Percentiles rank a stretch among this genome's conserved stretches.
phyloP scores from a whole-genome alignment of 2,888 invertebrate genomes.

The Diarsia mendica region DNA sequence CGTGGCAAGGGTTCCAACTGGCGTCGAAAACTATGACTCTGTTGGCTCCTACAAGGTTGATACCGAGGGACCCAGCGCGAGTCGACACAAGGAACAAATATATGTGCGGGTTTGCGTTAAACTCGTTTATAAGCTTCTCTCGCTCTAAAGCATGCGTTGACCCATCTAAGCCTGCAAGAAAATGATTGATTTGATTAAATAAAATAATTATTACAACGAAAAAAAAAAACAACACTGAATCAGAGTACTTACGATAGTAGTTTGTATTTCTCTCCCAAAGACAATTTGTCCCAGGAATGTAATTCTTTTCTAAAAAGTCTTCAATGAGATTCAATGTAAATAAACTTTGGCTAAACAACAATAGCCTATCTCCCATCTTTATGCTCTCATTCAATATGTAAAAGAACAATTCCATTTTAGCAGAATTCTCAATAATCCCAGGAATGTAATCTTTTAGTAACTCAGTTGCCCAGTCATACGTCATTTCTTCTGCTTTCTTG shows the following conservation, averaged over 20 bases:
- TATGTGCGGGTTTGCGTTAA: constrained; percentile 96
- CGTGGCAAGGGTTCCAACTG: constrained; percentile 99
- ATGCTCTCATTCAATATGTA: constrained; percentile 97
- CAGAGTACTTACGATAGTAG: constrained; percentile 98
- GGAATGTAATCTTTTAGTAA: constrained; percentile 96
- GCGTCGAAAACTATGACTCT: constrained; percentile 99
- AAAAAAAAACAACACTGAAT: too few species aligned
- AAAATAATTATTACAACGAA: background rate
- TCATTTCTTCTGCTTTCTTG: constrained; percentile 95
- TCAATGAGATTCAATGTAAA: constrained; percentile 98
- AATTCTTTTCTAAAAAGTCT: constrained; percentile 95
- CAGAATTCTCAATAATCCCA: constrained; percentile 97
- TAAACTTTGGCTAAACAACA: constrained; percentile 98
- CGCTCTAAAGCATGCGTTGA: constrained; percentile 98
- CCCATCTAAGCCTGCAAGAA: constrained; percentile 95
- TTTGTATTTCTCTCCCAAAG: constrained; percentile 96
- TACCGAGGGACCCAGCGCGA: constrained; percentile 98
- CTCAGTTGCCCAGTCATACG: constrained; percentile 97
- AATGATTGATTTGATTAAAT: constrained; percentile 3
- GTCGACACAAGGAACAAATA: constrained; percentile 99
- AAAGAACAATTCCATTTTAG: constrained; percentile 98
- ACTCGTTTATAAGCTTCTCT: constrained; percentile 98
- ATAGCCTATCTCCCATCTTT: constrained; percentile 95
- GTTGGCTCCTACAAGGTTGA: constrained; percentile 99
- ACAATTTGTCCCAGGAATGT: constrained; percentile 92